phyloP scores from a whole-genome alignment of 2,113 vertebrate species.

The Crotalus viridis region DNA sequence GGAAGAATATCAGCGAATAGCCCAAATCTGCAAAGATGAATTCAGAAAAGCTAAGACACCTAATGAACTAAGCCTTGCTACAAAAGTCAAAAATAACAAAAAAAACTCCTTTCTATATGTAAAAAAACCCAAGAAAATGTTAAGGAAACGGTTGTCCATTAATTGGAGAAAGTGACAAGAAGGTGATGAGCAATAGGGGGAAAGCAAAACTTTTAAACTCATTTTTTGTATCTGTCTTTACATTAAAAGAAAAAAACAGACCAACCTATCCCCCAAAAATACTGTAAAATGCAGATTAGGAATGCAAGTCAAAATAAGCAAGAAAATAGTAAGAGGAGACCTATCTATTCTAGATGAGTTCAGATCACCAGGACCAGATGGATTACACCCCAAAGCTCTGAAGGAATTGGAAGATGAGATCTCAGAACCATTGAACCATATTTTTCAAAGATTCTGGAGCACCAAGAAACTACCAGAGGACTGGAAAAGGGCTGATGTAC shows the following conservation, averaged over 20 bases:
- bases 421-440: background rate
- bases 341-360: background rate
- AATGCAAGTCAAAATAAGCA: background rate
- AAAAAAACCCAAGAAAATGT: too few species aligned
- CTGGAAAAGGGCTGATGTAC: background rate
- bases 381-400: background rate
- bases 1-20: too few species aligned
- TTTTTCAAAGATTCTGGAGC: background rate
- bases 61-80: too few species aligned
- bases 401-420: background rate
- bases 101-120: too few species aligned
- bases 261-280: background rate
- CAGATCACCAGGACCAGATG: background rate
- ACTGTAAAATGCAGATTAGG: background rate
- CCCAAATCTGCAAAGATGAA: too few species aligned
- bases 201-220: background rate
- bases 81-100: too few species aligned
- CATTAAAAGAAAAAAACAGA: background rate
- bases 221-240: background rate
- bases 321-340: background rate
- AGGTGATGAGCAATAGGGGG: too few species aligned
- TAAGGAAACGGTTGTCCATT: too few species aligned
- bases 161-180: background rate
- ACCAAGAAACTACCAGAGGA: background rate
- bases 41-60: too few species aligned